phyloP scores from a whole-genome alignment of 2,888 invertebrate genomes.

The Coelinius sp. region DNA sequence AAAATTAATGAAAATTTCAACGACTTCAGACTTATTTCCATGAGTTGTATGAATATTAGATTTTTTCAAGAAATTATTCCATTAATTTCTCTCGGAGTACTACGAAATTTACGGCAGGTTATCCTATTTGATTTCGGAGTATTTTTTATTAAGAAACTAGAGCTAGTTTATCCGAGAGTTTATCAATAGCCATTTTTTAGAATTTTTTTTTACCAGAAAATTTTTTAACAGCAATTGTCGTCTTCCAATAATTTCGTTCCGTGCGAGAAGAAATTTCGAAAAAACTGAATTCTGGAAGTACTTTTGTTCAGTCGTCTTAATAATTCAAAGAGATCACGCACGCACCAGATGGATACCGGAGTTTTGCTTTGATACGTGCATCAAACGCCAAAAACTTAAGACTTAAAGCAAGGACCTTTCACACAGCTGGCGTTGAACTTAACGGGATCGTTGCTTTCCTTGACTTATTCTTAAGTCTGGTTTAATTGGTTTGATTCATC shows the following conservation, averaged over 20 bases:
- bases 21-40: no score
- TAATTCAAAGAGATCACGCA: constrained; percentile 69
- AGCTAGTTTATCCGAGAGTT: no score
- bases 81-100: no score
- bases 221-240: background rate
- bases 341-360: constrained; percentile 67
- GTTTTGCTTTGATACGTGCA: constrained; percentile 37
- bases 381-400: constrained; percentile 20
- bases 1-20: no score
- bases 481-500: no score
- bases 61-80: no score
- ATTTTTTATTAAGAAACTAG: no score
- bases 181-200: no score
- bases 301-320: constrained; percentile 37
- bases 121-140: no score
- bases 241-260: background rate
- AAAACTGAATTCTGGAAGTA: background rate
- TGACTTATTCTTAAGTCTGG: background rate
- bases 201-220: background rate
- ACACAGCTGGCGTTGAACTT: constrained; percentile 14
- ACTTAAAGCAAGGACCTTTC: constrained; percentile 6
- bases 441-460: background rate
- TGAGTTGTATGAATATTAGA: no score
- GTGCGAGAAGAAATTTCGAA: constrained; percentile 2
- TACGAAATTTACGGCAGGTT: no score